Evolutionary conservation across 2,797 vertebrate species (phyloP).

Genomic region (Gila robusta): DNA sequence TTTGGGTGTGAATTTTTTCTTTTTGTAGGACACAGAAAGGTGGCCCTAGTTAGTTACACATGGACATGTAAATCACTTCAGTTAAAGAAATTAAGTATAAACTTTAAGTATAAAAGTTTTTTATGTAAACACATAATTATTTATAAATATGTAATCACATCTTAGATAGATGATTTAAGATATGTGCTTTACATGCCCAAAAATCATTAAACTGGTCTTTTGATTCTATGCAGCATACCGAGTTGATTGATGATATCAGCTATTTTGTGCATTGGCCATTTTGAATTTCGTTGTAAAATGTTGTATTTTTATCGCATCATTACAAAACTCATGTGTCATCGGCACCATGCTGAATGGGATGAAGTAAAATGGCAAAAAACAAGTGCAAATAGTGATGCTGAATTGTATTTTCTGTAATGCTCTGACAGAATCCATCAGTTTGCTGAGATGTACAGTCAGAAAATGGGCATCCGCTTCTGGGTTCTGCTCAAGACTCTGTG

Average conservation of each 20-base stretch:
- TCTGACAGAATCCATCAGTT: slow-evolving; percentile 89
- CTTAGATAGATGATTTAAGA: not conserved
- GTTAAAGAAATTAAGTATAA: not conserved
- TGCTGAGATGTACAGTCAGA: slow-evolving; percentile 91
- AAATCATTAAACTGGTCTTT: no score
- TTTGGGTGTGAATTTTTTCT: not conserved
- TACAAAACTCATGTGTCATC: not conserved
- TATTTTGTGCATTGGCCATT: not conserved
- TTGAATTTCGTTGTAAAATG: not conserved
- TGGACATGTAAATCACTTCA: not conserved
- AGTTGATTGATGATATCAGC: not conserved
- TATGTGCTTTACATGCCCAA: no score
- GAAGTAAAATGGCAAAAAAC: not conserved
- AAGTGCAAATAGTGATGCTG: not conserved
- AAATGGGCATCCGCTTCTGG: slow-evolving; percentile 86
- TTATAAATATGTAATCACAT: not conserved
- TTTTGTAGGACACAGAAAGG: not conserved
- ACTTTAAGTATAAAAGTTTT: not conserved
- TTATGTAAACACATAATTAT: not conserved
- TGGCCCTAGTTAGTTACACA: not conserved
- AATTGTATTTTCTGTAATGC: slow-evolving; percentile 7
- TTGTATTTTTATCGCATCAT: not conserved
- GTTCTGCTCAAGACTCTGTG: slow-evolving; percentile 93
- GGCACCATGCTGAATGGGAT: no score
- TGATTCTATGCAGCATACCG: no score